Evolutionary conservation across 2,797 vertebrate species (phyloP), one percentile per base, ranked within the genome.

Genomic region (Anguilla pacifica): DNA sequence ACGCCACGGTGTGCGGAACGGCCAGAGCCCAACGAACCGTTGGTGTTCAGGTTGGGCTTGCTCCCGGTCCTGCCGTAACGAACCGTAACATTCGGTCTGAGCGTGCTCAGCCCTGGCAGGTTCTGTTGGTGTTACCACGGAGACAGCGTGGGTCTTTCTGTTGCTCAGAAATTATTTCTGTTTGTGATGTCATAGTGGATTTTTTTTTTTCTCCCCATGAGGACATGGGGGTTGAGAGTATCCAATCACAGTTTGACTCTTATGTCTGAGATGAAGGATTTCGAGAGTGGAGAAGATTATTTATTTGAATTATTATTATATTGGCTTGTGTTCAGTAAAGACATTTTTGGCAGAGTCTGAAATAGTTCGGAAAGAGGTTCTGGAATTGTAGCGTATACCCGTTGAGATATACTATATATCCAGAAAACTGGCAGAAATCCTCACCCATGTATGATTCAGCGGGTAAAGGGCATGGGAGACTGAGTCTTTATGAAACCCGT

Each of bases 91-190:
- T 61, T 79, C 39, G 10, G 31, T 67, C 59, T 55, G 46, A 51
- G 57, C 53, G 51, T 85, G 72, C 84, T 49, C 25, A 57, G 51
- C 9, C 25, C 31, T 64, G 53, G 61, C 11, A 55, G 64, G 61
- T 70, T 70, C 64, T 86, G 85, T 6, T 28, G 7, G 10, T 13
- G 87, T 88, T 86, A 86, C 72, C 74, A 85, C 10, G 43, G 84
- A 51, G 74, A 85, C 74, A 39, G 74, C 25, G 53, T 59, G 67
- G 35, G 19, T 57, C n/a, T 31, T 51, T 6, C 25, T 22, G 28
- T 10, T 22, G 43, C 4, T 43, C 57, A 9, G 11, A 67, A 64
- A 64, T 86, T 39, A 11, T 67, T 67, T 67, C 22, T 86, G 43
- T 86, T 72, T 51, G 1, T 43, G 2, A 19, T 72, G 15, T 70